These are phyloP conservation scores for Leptestheria dahalacensis DNA, from an alignment of 1,140 invertebrate genomes.

Conservation along the genomic window DNA sequence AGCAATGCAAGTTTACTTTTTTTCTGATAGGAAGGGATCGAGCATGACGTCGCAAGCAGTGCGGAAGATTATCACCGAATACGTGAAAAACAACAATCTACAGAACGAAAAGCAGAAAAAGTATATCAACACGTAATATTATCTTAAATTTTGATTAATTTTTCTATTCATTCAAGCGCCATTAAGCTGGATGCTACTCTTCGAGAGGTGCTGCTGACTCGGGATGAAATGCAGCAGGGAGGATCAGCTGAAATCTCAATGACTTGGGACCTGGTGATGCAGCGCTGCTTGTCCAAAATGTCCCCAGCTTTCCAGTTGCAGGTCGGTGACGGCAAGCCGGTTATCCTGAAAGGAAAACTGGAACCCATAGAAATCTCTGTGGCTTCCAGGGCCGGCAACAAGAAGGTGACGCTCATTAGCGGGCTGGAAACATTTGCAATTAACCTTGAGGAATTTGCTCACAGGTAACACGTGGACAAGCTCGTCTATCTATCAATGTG, in stretches of 20 bases:
- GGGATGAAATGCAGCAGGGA: slow-evolving; percentile 24
- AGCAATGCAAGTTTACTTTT: too few species aligned
- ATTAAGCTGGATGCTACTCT: slow-evolving; percentile 39
- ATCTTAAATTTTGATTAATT: slow-evolving; percentile 4
- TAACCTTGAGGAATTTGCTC: slow-evolving; percentile 56
- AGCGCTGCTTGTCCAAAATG: slow-evolving; percentile 52
- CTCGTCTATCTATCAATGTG: too few species aligned
- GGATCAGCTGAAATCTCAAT: slow-evolving; percentile 17
- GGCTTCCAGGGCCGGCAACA: slow-evolving; percentile 62
- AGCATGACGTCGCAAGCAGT: slow-evolving; percentile 47
- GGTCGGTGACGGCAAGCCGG: slow-evolving; percentile 37
- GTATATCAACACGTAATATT: slow-evolving; percentile 17
- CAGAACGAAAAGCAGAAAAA: slow-evolving; percentile 33
- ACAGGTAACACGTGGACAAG: slow-evolving; percentile 22
- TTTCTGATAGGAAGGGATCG: slow-evolving; percentile 54
- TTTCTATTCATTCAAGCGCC: slow-evolving; percentile 27
- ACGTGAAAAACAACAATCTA: slow-evolving; percentile 57
- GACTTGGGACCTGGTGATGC: slow-evolving; percentile 54
- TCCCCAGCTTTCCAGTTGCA: slow-evolving; percentile 53
- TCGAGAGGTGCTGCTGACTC: slow-evolving; percentile 26
- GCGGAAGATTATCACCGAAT: slow-evolving; percentile 52
- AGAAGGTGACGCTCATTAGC: slow-evolving; percentile 78
- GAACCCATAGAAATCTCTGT: slow-evolving; percentile 63
- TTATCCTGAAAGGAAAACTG: slow-evolving; percentile 53
- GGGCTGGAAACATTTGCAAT: slow-evolving; percentile 76